A percentile compares a stretch with the other conserved stretches of the same genome.
Evolutionary conservation across 2,797 vertebrate species (phyloP).

Genomic region (Lophotriccus pileatus): DNA sequence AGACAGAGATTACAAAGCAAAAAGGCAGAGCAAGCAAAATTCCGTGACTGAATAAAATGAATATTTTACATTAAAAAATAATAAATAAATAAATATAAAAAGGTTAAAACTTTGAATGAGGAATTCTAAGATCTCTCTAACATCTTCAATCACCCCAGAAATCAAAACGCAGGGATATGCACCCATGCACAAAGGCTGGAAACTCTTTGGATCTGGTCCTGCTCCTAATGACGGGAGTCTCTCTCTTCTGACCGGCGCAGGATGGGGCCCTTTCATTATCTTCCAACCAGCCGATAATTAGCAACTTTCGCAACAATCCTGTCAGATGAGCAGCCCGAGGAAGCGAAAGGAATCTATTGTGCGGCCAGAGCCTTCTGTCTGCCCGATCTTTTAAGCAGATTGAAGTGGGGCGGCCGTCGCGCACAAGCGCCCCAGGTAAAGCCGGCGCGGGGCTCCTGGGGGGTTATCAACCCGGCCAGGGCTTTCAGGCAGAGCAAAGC

Average conservation of each 20-base stretch:
- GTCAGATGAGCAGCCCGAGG: slow-evolving; percentile 55
- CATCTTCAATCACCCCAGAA: neutral
- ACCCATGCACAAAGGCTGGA: neutral
- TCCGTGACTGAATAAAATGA: neutral
- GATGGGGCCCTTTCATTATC: slow-evolving; percentile 86
- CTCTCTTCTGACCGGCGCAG: neutral
- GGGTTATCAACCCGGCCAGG: slow-evolving; percentile 90
- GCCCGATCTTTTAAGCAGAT: slow-evolving; percentile 76
- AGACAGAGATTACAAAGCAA: neutral
- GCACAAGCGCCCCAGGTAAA: slow-evolving; percentile 84
- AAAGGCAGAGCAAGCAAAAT: neutral
- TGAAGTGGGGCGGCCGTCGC: slow-evolving; percentile 66
- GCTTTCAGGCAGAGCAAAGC: slow-evolving; percentile 86
- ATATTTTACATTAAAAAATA: neutral
- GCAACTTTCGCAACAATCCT: slow-evolving; percentile 79
- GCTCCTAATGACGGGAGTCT: neutral
- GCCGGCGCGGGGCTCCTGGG: slow-evolving; percentile 77
- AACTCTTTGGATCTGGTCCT: neutral
- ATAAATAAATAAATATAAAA: neutral
- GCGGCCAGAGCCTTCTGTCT: slow-evolving; percentile 75
- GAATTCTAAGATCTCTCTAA: neutral
- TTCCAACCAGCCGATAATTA: slow-evolving; percentile 90
- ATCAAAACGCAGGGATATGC: neutral
- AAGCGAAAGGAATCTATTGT: slow-evolving; percentile 83
- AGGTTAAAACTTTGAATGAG: neutral